Evolutionary conservation across 2,888 invertebrate genomes (phyloP).

Genomic region (Tetramorium bicarinatum): DNA sequence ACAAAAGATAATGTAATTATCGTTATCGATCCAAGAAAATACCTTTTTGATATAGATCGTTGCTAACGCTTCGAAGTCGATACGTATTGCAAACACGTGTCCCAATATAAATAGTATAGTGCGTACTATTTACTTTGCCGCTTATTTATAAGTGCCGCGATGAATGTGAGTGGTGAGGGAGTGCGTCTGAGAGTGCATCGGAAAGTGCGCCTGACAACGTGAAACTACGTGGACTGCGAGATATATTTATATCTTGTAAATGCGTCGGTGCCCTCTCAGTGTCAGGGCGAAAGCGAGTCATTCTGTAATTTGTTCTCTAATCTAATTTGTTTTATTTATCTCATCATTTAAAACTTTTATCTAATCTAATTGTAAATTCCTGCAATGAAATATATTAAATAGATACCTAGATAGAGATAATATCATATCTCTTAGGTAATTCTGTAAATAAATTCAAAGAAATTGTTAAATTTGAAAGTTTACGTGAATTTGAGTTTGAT

Average conservation of each 20-base stretch:
- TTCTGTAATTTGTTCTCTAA: conserved; percentile 5
- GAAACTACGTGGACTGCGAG: conserved; percentile 6
- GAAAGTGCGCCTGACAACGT: conserved; percentile 10
- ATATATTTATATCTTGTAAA: conserved; percentile 44
- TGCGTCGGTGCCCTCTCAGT: conserved; percentile 24
- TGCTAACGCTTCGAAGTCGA: conserved; percentile 63
- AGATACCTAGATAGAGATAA: not conserved
- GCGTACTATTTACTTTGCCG: conserved; percentile 84
- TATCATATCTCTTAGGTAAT: not conserved
- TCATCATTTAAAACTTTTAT: not conserved
- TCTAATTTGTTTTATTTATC: not conserved
- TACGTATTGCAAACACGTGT: conserved; percentile 75
- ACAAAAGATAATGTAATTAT: not conserved
- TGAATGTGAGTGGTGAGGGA: conserved; percentile 79
- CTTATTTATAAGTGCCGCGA: conserved; percentile 84
- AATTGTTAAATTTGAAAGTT: conserved; percentile 8
- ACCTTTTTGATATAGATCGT: conserved; percentile 44
- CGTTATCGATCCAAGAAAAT: not conserved
- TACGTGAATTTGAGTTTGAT: not conserved
- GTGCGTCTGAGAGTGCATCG: conserved; percentile 55
- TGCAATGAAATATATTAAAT: not conserved
- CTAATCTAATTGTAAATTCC: not conserved
- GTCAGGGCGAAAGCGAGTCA: conserved; percentile 29
- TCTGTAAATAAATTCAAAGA: not conserved
- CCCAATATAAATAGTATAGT: conserved; percentile 84